A percentile compares a stretch with the other conserved stretches of the same genome.
These are phyloP conservation scores for Morbakka virulenta DNA, from an alignment of 30 jellyfish, hydroid and myxozoan species.

Conservation along the genomic window DNA sequence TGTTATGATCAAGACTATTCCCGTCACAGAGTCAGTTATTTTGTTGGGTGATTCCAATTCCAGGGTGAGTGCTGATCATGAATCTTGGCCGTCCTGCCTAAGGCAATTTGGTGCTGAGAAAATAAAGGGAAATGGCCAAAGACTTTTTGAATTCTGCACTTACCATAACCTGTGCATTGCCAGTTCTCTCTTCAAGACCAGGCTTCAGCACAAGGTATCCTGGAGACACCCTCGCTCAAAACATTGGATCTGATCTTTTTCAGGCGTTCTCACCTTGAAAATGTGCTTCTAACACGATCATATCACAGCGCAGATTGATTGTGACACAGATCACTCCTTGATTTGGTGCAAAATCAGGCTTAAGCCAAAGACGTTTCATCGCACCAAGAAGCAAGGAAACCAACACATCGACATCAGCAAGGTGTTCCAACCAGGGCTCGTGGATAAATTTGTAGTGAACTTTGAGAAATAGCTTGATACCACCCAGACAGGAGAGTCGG, in stretches of 20 bases:
- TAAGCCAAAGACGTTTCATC: neutral
- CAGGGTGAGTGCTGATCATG: slow-evolving; percentile 47
- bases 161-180: too few relatives aligned
- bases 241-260: slow-evolving; percentile 20
- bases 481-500: too few relatives aligned
- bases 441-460: neutral
- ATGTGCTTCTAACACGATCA: too few relatives aligned
- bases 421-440: slow-evolving; percentile 7
- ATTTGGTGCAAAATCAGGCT: slow-evolving; percentile 3
- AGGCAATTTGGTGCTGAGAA: slow-evolving; percentile 4
- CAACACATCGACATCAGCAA: slow-evolving; percentile 9
- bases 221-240: too few relatives aligned
- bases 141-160: too few relatives aligned
- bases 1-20: slow-evolving; percentile 7
- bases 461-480: too few relatives aligned
- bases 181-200: too few relatives aligned
- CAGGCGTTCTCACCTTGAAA: neutral
- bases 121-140: slow-evolving; percentile 7
- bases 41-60: slow-evolving; percentile 47
- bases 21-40: neutral
- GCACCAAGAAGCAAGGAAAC: neutral
- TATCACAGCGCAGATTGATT: slow-evolving; percentile 6
- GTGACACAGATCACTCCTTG: slow-evolving; percentile 43
- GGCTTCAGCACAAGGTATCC: too few relatives aligned
- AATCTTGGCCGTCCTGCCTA: too few relatives aligned